Evolutionary conservation across 2,888 invertebrate species (phyloP).

Genomic region (Linnaemya vulpina): DNA sequence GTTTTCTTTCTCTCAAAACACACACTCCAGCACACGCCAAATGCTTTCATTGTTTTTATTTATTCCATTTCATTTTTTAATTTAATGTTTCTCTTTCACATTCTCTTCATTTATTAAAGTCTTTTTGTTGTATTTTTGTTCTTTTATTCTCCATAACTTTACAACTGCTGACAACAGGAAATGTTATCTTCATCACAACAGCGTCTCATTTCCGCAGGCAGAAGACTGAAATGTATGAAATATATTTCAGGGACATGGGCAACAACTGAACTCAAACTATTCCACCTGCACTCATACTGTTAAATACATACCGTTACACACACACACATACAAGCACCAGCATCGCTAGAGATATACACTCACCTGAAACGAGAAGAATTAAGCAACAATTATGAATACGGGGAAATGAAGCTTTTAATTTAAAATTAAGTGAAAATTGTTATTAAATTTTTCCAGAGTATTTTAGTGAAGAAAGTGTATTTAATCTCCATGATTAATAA

Average conservation of each 20-base stretch:
- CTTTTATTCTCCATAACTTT: constrained; percentile 70
- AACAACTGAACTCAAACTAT: background rate
- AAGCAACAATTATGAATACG: background rate
- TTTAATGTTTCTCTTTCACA: constrained; percentile 47
- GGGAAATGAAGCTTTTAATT: background rate
- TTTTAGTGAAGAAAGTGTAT: too few species aligned
- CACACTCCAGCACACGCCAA: constrained; percentile 33
- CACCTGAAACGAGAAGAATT: background rate
- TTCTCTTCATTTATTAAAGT: constrained; percentile 39
- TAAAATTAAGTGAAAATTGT: background rate
- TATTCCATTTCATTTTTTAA: constrained; percentile 24
- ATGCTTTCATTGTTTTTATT: constrained; percentile 48
- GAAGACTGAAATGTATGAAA: constrained; percentile 43
- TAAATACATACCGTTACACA: background rate
- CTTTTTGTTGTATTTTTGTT: constrained; percentile 34
- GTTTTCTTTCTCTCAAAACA: constrained; percentile 27
- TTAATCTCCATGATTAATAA: too few species aligned
- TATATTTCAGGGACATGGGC: constrained; percentile 22
- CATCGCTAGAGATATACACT: background rate
- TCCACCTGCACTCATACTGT: constrained; percentile 3
- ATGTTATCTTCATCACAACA: constrained; percentile 80
- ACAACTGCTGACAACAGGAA: constrained; percentile 78
- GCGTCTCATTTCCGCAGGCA: constrained; percentile 75
- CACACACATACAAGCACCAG: background rate
- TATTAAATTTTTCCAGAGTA: background rate